phyloP scores from a whole-genome alignment of 2,888 invertebrate species.

The Microctonus brassicae region DNA sequence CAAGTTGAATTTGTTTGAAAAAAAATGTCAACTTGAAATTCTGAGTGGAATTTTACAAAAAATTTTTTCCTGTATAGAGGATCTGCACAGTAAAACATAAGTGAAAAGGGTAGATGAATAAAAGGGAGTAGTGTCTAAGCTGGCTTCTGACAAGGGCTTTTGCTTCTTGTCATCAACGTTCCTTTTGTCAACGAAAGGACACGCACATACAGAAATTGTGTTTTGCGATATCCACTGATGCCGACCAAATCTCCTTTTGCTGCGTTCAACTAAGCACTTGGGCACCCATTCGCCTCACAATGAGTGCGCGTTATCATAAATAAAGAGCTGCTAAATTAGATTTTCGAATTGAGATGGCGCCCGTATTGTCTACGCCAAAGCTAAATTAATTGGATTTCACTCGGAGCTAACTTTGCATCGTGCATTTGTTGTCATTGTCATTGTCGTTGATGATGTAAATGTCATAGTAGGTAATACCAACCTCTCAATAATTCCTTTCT shows the following conservation, averaged over 20 bases:
- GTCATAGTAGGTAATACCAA: slow-evolving; percentile 21
- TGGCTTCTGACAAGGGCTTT: slow-evolving; percentile 55
- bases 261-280: slow-evolving; percentile 23
- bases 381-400: slow-evolving; percentile 65
- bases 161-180: slow-evolving; percentile 55
- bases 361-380: slow-evolving; percentile 62
- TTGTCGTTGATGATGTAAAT: slow-evolving; percentile 29
- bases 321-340: slow-evolving; percentile 67
- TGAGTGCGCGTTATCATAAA: slow-evolving; percentile 65
- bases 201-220: slow-evolving; percentile 41
- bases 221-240: neutral
- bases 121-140: slow-evolving; percentile 47
- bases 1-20: no score
- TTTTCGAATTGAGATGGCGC: slow-evolving; percentile 66
- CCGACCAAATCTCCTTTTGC: slow-evolving; percentile 20
- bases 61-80: no score
- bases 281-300: slow-evolving; percentile 48
- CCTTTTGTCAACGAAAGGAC: slow-evolving; percentile 54
- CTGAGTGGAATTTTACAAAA: no score
- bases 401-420: slow-evolving; percentile 57
- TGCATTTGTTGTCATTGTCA: slow-evolving; percentile 45
- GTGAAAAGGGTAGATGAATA: no score
- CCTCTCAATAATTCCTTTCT: slow-evolving; percentile 22
- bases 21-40: no score
- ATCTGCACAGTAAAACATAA: no score